Base-by-base conservation (phyloP, 2,797 vertebrate species). In the Gymnocypris eckloni region DNA sequence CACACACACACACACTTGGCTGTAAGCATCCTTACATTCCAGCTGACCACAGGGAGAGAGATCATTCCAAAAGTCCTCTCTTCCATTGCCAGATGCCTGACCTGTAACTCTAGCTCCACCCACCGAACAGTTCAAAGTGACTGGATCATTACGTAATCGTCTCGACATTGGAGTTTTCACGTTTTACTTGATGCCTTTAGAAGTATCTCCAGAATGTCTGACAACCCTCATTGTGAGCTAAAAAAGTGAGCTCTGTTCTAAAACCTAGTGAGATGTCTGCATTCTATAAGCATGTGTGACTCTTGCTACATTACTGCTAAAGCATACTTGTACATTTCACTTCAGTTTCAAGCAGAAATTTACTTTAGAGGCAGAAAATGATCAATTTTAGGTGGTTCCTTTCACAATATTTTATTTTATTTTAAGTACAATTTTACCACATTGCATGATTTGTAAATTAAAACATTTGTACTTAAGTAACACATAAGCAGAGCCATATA, bases 21-120 rank as follows among this genome's bases (percentile, higher is more conserved):
- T 54, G 61, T 70, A 86, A 86, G 81, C 86, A 79, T 88, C 83
- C 78, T 83, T 79, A 84, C 81, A 59, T 87, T 50, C 72, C 37
- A 69, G 25, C 72, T 86, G 73, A 88, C 89, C 82, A 81, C 78
- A 87, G 72, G 56, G 54, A 79, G 75, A 87, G 79, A 59, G 69
- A 87, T 70, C 48, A 84, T 93, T 90, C 88, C 89, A 90, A 88
- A 88, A 88, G 78, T 90, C 83, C 48, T 81, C 83, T 89, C 82
- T 90, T 90, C 89, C 78, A n/a, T 86, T 89, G 86, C 90, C 92
- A 93, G 88, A 93, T 92, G 91, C 92, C 89, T 87, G 33, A 90
- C 83, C 84, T 75, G 52, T 69, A 90, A 59, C 45, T 83, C 64
- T 85, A 76, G 59, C 69, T 61, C 50, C 39, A 28, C 20, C 66